Evolutionary conservation across 2,113 vertebrate genomes (phyloP).

Genomic region (Phocoena sinus): DNA sequence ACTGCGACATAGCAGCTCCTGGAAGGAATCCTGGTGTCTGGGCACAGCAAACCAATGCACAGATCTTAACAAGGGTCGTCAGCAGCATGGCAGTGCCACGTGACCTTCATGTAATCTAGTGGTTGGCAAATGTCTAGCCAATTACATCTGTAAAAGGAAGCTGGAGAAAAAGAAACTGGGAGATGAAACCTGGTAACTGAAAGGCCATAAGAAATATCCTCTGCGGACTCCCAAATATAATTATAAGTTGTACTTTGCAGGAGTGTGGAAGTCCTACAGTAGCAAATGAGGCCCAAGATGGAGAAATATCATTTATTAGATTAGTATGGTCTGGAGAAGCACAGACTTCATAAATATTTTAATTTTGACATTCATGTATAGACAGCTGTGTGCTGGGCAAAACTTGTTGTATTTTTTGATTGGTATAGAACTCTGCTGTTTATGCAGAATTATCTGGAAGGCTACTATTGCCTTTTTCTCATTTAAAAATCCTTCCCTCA

Average conservation of each 20-base stretch:
- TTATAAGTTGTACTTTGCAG: not conserved
- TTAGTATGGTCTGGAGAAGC: not conserved
- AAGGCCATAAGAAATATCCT: not conserved
- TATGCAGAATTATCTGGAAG: not conserved
- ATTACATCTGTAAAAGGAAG: not conserved
- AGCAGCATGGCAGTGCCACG: not conserved
- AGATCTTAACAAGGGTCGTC: not conserved
- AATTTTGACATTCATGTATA: not conserved
- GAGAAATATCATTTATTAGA: not conserved
- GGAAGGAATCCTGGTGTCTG: not conserved
- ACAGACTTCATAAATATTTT: constrained; percentile 13
- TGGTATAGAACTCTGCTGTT: not conserved
- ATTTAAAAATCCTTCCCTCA: not conserved
- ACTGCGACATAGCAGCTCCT: not conserved
- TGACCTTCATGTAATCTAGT: not conserved
- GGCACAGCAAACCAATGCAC: not conserved
- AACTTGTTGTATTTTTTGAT: not conserved
- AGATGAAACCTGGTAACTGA: not conserved
- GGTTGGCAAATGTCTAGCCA: not conserved
- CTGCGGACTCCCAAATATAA: not conserved
- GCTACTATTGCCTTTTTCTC: not conserved
- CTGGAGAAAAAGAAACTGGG: not conserved
- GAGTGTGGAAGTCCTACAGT: not conserved
- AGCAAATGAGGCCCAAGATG: not conserved
- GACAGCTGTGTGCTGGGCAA: not conserved